Evolutionary conservation across 1,140 invertebrate genomes (phyloP).

Genomic region (Varroa destructor): DNA sequence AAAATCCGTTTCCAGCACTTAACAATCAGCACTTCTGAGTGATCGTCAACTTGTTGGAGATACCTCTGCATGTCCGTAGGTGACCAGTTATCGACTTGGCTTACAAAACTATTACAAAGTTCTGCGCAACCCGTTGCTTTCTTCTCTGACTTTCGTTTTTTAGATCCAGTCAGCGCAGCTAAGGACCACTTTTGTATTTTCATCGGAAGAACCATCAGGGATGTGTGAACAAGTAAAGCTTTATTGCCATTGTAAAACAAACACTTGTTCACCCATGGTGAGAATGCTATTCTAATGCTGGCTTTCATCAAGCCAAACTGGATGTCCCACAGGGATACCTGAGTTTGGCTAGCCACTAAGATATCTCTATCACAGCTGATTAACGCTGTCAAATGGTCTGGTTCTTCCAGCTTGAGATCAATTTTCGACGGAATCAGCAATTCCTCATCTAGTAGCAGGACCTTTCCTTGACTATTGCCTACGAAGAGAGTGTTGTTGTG

Average conservation of each 20-base stretch:
- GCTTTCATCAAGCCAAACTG: slow-evolving; percentile 3
- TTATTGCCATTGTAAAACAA: slow-evolving; percentile 4
- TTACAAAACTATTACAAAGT: not conserved
- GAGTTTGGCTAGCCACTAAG: slow-evolving; percentile 1
- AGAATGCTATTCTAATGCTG: not conserved
- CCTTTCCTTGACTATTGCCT: slow-evolving; percentile 1
- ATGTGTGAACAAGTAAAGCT: not conserved
- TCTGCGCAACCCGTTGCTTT: not conserved
- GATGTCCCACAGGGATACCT: slow-evolving; percentile 11
- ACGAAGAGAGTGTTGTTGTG: slow-evolving; percentile 1
- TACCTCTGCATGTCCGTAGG: not conserved
- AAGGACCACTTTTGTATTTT: slow-evolving; percentile 13
- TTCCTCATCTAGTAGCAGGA: not conserved
- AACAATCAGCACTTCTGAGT: slow-evolving; percentile 5
- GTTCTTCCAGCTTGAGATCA: slow-evolving; percentile 9
- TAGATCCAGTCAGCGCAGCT: slow-evolving; percentile 1
- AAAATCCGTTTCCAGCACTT: slow-evolving; percentile 12
- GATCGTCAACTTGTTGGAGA: slow-evolving; percentile 1
- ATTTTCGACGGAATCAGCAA: not conserved
- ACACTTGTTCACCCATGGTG: slow-evolving; percentile 14
- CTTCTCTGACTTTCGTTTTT: slow-evolving; percentile 18
- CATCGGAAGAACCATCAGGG: not conserved
- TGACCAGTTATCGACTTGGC: not conserved
- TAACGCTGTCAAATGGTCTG: not conserved
- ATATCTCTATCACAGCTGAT: slow-evolving; percentile 1